Conservation (phyloP, 2,888 invertebrate species). For the Leptogaster cylindrica region DNA sequence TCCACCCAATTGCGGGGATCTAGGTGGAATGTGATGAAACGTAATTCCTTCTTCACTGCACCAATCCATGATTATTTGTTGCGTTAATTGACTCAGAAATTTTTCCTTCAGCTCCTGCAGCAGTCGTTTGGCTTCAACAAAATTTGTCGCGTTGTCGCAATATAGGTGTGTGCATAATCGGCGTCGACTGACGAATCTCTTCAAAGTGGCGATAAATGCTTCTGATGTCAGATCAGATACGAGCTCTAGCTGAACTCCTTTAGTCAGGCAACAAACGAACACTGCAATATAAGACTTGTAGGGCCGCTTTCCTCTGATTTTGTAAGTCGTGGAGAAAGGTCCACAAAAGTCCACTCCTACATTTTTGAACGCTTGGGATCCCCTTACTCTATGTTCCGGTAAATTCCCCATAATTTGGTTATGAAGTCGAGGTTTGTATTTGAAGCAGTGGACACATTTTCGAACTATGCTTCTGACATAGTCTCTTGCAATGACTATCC, state of each 20-base stretch:
- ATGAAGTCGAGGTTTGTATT: slow-evolving; percentile 41
- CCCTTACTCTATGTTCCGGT: slow-evolving; percentile 40
- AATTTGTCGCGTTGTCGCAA: too few species aligned
- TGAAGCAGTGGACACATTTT: slow-evolving; percentile 43
- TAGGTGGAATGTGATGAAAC: neutral
- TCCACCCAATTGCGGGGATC: too few species aligned
- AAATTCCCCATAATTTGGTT: slow-evolving; percentile 47
- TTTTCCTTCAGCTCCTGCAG: neutral
- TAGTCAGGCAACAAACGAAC: too few species aligned
- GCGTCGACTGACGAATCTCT: slow-evolving; percentile 30
- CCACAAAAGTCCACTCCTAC: too few species aligned
- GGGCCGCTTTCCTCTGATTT: neutral
- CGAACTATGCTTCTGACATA: slow-evolving; percentile 42
- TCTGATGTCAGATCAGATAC: slow-evolving; percentile 14
- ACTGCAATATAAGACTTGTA: neutral
- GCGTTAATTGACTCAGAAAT: neutral
- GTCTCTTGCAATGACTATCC: slow-evolving; percentile 43
- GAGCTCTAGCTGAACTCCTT: slow-evolving; percentile 31
- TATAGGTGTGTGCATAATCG: neutral
- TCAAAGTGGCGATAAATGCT: too few species aligned
- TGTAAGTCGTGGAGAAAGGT: too few species aligned
- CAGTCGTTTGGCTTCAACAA: neutral
- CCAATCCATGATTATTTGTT: neutral
- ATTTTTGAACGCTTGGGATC: neutral
- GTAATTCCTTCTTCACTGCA: too few species aligned